A percentile compares a stretch with the other conserved stretches of the same genome.
These are phyloP conservation scores for Drosophila multiciliata DNA, from an alignment of 2,888 invertebrate genomes.

Conservation along the genomic window DNA sequence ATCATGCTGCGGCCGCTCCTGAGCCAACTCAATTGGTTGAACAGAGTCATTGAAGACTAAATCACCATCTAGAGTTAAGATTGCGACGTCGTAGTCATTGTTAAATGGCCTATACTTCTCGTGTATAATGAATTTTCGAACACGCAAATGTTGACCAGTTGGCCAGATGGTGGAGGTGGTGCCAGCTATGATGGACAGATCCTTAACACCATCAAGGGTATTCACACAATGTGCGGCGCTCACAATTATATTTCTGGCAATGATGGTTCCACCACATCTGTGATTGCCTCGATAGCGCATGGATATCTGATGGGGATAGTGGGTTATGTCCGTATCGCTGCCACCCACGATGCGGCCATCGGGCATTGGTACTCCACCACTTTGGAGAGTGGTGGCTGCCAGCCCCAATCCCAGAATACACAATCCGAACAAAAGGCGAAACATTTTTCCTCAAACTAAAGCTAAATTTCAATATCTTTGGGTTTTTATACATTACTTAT, in stretches of 20 bases:
- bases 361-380: slow-evolving; percentile 46
- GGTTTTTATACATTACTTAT: slow-evolving; percentile 44
- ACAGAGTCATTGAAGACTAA: slow-evolving; percentile 82
- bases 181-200: slow-evolving; percentile 74
- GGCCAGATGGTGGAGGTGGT: slow-evolving; percentile 49
- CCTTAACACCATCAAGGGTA: slow-evolving; percentile 25
- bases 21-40: slow-evolving; percentile 87
- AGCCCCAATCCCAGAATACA: slow-evolving; percentile 40
- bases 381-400: slow-evolving; percentile 37
- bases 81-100: slow-evolving; percentile 87
- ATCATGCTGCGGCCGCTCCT: slow-evolving; percentile 76
- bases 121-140: slow-evolving; percentile 86
- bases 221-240: slow-evolving; percentile 79
- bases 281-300: slow-evolving; percentile 75
- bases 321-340: slow-evolving; percentile 51
- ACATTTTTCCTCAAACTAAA: slow-evolving; percentile 60
- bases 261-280: slow-evolving; percentile 78
- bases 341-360: slow-evolving; percentile 81
- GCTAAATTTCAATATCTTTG: background rate
- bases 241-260: slow-evolving; percentile 55
- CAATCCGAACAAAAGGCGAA: slow-evolving; percentile 57
- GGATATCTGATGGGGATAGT: slow-evolving; percentile 78
- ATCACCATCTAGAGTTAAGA: slow-evolving; percentile 86
- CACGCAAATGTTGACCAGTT: slow-evolving; percentile 82
- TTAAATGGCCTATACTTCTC: slow-evolving; percentile 86